Evolutionary conservation across 2,888 invertebrate species (phyloP).

Genomic region (Nephrotoma guestfalica): DNA sequence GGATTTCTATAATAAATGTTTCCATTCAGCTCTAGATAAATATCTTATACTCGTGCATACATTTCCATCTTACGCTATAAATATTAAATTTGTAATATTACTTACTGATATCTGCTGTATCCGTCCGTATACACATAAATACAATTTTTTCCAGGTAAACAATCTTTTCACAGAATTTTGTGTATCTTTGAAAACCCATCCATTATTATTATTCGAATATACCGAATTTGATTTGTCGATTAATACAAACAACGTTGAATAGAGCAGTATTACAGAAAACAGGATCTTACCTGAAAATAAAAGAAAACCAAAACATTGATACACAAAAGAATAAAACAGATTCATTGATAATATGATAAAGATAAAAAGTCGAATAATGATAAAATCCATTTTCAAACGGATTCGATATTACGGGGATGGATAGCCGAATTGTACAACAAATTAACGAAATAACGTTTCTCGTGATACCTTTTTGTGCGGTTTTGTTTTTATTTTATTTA

Average conservation of each 20-base stretch:
- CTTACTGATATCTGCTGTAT: not conserved
- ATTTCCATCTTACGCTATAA: not conserved
- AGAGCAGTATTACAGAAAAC: not conserved
- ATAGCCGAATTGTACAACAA: not conserved
- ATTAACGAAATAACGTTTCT: not conserved
- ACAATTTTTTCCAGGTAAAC: not conserved
- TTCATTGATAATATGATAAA: not conserved
- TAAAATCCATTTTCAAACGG: not conserved
- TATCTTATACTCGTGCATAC: not conserved
- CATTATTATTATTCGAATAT: not conserved
- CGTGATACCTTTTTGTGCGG: not conserved
- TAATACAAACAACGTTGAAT: not conserved
- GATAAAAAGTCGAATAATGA: not conserved
- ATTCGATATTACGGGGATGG: not conserved
- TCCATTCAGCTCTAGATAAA: not conserved
- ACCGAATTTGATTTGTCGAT: not conserved
- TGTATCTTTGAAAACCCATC: not conserved
- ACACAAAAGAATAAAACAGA: not conserved
- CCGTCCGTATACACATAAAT: not conserved
- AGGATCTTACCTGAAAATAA: not conserved
- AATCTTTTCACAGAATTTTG: not conserved
- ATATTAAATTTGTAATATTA: not conserved
- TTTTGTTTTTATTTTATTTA: no score
- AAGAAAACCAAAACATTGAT: not conserved
- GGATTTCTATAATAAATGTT: not conserved